Percentiles rank a stretch among this genome's conserved stretches.
phyloP scores from a whole-genome alignment of 2,888 invertebrate species.

The Strigamia crassipes region DNA sequence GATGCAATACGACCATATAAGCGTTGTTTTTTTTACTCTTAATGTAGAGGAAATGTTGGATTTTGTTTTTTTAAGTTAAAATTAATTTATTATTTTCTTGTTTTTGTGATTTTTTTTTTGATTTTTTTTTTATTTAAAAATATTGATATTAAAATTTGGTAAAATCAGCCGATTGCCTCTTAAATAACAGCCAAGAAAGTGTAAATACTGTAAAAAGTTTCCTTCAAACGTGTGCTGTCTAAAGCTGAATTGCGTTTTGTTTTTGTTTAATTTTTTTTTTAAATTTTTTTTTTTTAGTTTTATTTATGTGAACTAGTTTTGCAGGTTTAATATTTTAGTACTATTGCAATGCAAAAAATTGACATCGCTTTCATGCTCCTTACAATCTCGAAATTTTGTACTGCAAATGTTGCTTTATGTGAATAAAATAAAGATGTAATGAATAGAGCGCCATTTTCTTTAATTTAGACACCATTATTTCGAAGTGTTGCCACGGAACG shows the following conservation, averaged over 20 bases:
- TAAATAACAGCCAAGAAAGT: slow-evolving; percentile 1
- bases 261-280: background rate
- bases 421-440: slow-evolving; percentile 38
- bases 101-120: slow-evolving; percentile 18
- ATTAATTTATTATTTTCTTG: background rate
- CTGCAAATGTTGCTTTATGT: slow-evolving; percentile 35
- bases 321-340: background rate
- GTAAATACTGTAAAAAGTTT: slow-evolving; percentile 25
- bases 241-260: background rate
- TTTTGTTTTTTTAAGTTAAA: background rate
- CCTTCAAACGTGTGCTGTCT: slow-evolving; percentile 22
- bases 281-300: slow-evolving; percentile 12
- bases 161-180: background rate
- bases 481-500: background rate
- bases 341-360: slow-evolving; percentile 32
- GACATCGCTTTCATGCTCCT: slow-evolving; percentile 38
- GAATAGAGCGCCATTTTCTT: background rate
- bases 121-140: background rate
- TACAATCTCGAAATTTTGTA: slow-evolving; percentile 33
- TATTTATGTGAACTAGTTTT: slow-evolving; percentile 5
- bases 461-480: background rate
- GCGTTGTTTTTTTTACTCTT: background rate
- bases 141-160: background rate
- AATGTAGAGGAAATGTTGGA: background rate
- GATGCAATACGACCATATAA: slow-evolving; percentile 2